A percentile compares a stretch with the other conserved stretches of the same genome.
These are phyloP conservation scores for Protonibea diacanthus DNA, from an alignment of 2,797 vertebrate species.

Conservation along the genomic window DNA sequence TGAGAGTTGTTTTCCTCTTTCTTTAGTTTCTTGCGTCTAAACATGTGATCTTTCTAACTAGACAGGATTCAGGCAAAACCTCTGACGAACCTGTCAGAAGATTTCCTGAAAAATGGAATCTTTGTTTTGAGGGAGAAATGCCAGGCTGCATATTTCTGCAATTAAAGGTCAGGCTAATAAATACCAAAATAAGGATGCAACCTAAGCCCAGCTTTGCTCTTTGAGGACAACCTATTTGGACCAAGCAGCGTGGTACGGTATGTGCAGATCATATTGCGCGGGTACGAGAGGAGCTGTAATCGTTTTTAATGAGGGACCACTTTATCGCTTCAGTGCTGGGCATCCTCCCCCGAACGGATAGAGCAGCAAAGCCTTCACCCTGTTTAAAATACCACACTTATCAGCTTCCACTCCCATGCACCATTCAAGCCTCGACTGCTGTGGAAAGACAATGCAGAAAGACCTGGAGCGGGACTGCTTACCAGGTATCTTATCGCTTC, in stretches of 20 bases:
- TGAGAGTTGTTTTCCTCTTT: conserved; percentile 9
- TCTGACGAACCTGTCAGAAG: conserved; percentile 48
- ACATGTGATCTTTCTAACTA: conserved; percentile 18
- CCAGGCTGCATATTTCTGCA: conserved; percentile 65
- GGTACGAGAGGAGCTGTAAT: conserved; percentile 77
- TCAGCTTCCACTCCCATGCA: conserved; percentile 82
- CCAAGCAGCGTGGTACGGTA: conserved; percentile 60
- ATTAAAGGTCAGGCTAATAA: conserved; percentile 72
- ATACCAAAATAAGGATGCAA: conserved; percentile 70
- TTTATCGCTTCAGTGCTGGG: conserved; percentile 79
- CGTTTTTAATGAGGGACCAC: conserved; percentile 83
- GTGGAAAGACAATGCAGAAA: conserved; percentile 73
- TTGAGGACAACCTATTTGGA: conserved; percentile 63
- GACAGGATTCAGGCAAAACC: conserved; percentile 29
- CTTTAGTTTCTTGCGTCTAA: conserved; percentile 17
- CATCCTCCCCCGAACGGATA: conserved; percentile 76
- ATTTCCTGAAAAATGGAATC: conserved; percentile 44
- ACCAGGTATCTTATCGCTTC: conserved; percentile 77
- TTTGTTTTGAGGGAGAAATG: conserved; percentile 69
- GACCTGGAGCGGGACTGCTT: conserved; percentile 69
- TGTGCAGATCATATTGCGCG: conserved; percentile 73
- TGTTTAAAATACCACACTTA: conserved; percentile 85
- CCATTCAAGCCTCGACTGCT: conserved; percentile 67
- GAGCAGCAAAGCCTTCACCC: conserved; percentile 75
- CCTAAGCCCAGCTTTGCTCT: conserved; percentile 58